Evolutionary conservation across 2,888 invertebrate genomes (phyloP).

Genomic region (Branchellion lobata): DNA sequence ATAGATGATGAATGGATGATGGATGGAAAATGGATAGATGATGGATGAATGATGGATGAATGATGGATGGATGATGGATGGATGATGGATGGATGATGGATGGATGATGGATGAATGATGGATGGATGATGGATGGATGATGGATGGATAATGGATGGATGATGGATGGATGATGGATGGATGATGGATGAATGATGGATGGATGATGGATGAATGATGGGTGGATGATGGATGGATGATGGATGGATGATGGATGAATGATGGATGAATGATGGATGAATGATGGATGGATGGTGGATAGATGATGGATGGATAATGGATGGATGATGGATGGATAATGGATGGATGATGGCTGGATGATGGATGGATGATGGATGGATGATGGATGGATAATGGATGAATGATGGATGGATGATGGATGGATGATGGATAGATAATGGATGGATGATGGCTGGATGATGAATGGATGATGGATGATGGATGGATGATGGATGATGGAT

Average conservation of each 20-base stretch:
- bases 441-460: background rate
- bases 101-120: conserved; percentile 14
- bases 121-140: conserved; percentile 5
- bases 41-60: background rate
- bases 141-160: conserved; percentile 11
- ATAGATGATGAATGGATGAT: background rate
- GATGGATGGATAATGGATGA: conserved; percentile 2
- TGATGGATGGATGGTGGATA: background rate
- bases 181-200: conserved; percentile 2
- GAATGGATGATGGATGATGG: background rate
- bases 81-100: background rate
- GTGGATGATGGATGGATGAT: too few relatives aligned
- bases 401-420: conserved; percentile 5
- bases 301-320: background rate
- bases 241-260: background rate
- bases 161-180: conserved; percentile 12
- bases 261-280: background rate
- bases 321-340: conserved; percentile 2
- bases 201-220: conserved; percentile 5
- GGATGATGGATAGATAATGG: conserved; percentile 16
- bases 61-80: too few relatives aligned
- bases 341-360: background rate
- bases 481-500: conserved; percentile 17
- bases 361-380: too few relatives aligned
- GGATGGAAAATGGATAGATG: background rate